Base-by-base conservation (phyloP, 2,797 vertebrate species). In the Cirrhinus mrigala region DNA sequence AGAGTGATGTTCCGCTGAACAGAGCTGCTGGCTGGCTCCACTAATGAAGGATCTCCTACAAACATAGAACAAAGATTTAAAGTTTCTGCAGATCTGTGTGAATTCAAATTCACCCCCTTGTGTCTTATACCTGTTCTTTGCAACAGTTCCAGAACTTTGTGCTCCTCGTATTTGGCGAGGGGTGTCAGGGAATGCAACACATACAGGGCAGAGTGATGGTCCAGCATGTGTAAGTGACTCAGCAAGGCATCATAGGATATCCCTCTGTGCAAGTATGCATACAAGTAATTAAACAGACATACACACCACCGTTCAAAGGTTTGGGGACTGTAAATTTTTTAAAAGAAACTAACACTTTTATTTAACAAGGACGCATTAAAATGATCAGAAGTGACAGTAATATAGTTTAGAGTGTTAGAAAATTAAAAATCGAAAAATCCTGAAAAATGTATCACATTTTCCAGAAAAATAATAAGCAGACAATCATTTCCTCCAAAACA, bases 151-250 rank as follows among this genome's bases (percentile, higher is more conserved):
- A 97, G 92, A 81, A 99, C 96, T 90, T 93, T 93, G 0, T 94
- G 94, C 89, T 99, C 98, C 66, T 97, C 95, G 91, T 96, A 95
- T 77, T 94, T 93, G 91, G 96, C 93, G 85, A 99, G 91, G 87
- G 96, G 95, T 85, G 97, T 98, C 90, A 99, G 94, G 75, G 96
- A 96, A 90, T 99, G 96, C 83, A 99, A 95, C 82, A 97, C 94
- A 60, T 97, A 98, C 11, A 99, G 92, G 0, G 97, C 96, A 50
- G 98, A 98, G 91, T 98, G 98, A 88, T 92, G 95, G 92, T 98
- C 98, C 90, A 98, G 94, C 85, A 92, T 94, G 90, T 98, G 96
- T 86, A 99, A 94, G 92, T 99, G 97, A 70, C 92, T 92, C 89
- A 97, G 77, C 89, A 99, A 89, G 1, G 97, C 94, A 62, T 97